phyloP scores from a whole-genome alignment of 2,113 vertebrate genomes.

The Crocuta crocuta region DNA sequence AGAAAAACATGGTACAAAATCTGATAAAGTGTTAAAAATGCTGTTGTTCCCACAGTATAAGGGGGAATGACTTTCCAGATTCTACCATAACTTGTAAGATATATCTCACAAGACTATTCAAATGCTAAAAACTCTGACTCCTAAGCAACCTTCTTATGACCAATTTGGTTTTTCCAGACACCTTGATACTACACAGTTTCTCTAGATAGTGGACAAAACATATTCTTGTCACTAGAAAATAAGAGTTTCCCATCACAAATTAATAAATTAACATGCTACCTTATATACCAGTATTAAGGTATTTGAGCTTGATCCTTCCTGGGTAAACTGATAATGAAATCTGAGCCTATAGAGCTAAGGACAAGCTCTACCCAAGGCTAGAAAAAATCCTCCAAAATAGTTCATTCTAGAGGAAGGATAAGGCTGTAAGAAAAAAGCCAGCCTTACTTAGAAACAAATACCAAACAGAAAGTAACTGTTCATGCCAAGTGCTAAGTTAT shows the following conservation, averaged over 20 bases:
- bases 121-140: neutral
- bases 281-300: neutral
- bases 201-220: neutral
- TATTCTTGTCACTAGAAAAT: neutral
- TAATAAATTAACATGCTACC: neutral
- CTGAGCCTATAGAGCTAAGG: neutral
- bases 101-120: neutral
- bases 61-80: neutral
- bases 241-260: neutral
- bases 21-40: neutral
- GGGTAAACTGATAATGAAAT: conserved; percentile 14
- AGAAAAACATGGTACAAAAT: neutral
- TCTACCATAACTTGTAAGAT: neutral
- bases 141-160: neutral
- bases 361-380: neutral
- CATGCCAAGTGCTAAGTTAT: neutral
- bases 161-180: conserved; percentile 11
- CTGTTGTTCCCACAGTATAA: neutral
- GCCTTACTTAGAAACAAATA: conserved; percentile 17
- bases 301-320: neutral
- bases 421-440: neutral
- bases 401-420: neutral
- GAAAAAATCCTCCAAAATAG: neutral
- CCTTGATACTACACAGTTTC: neutral
- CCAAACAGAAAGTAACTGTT: conserved; percentile 19